Evolutionary conservation across 2,888 invertebrate genomes (phyloP).

Genomic region (Drosophila birchii): DNA sequence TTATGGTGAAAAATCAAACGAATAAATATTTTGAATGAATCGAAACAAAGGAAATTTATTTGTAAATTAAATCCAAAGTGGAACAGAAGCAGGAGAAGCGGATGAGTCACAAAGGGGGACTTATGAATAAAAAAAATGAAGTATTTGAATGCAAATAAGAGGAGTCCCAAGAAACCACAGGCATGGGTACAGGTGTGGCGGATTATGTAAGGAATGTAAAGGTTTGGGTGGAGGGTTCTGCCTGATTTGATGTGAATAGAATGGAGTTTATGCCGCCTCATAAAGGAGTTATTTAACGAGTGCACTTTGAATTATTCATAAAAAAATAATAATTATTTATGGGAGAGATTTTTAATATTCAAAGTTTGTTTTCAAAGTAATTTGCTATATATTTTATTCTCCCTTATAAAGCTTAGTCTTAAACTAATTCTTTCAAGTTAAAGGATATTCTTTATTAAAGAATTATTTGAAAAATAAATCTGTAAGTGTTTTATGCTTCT

Average conservation of each 20-base stretch:
- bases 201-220: constrained; percentile 50
- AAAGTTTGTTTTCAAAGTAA: background rate
- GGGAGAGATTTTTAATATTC: background rate
- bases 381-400: background rate
- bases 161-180: constrained; percentile 32
- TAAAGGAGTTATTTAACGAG: background rate
- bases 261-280: background rate
- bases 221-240: constrained; percentile 54
- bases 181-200: constrained; percentile 24
- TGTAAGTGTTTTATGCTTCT: too few relatives aligned
- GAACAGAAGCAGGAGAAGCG: constrained; percentile 2
- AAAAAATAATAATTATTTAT: background rate
- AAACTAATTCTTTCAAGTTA: background rate
- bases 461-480: too few relatives aligned
- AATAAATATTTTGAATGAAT: constrained; percentile 29
- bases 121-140: constrained; percentile 1
- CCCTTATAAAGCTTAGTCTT: background rate
- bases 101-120: constrained; percentile 20
- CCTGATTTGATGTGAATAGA: constrained; percentile 69
- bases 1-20: constrained; percentile 35
- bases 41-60: constrained; percentile 23
- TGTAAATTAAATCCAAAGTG: constrained; percentile 4
- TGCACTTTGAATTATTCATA: too few relatives aligned
- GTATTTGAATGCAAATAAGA: constrained; percentile 43
- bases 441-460: background rate